phyloP scores from a whole-genome alignment of 2,797 vertebrate species.

The Arrhamphus sclerolepis region DNA sequence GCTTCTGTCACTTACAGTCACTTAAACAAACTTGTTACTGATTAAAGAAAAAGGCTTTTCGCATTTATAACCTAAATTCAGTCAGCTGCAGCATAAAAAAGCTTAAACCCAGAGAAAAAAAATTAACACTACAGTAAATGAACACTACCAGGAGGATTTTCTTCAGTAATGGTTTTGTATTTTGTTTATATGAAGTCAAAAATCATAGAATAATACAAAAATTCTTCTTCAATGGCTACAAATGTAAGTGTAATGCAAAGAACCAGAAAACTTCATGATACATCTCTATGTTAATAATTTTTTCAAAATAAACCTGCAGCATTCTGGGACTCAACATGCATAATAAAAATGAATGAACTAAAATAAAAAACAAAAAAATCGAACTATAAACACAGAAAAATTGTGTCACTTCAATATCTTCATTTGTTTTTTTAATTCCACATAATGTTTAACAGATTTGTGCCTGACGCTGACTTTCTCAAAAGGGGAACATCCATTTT shows the following conservation, averaged over 20 bases:
- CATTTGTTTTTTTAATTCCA: too few species aligned
- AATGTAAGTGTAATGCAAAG: background rate
- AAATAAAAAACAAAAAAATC: conserved; percentile 46
- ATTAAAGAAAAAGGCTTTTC: conserved; percentile 63
- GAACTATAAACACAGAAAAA: too few species aligned
- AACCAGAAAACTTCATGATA: too few species aligned
- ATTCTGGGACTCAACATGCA: conserved; percentile 7
- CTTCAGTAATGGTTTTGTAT: background rate
- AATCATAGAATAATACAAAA: background rate
- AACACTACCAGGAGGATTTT: background rate
- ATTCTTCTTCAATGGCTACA: background rate
- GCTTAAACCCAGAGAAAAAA: conserved; percentile 28
- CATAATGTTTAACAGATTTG: too few species aligned
- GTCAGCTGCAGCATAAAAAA: conserved; percentile 35
- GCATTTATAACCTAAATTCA: conserved; percentile 41
- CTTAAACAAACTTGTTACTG: conserved; percentile 48
- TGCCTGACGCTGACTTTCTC: conserved; percentile 23
- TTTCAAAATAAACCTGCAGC: conserved; percentile 13
- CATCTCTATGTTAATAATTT: too few species aligned
- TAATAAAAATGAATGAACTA: conserved; percentile 24
- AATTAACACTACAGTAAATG: too few species aligned
- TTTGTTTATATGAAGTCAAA: background rate
- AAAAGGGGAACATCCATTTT: conserved; percentile 26
- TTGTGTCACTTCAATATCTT: too few species aligned
- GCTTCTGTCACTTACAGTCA: too few species aligned